Percentiles rank a stretch among this genome's conserved stretches.
Evolutionary conservation across 1,140 invertebrate genomes (phyloP).

Genomic region (Oncopodura yosiiana): DNA sequence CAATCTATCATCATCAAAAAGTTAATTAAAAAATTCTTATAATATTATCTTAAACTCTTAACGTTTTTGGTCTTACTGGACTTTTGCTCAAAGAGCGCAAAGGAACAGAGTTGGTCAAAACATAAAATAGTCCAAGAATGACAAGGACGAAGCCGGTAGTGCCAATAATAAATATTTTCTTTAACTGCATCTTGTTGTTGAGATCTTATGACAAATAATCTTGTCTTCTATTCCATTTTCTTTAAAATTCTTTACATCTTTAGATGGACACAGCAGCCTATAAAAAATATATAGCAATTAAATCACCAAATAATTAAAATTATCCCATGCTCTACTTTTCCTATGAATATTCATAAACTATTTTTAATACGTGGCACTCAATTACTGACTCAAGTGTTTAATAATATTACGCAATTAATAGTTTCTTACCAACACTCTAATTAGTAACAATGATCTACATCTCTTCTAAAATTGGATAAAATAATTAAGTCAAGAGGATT

Average conservation of each 20-base stretch:
- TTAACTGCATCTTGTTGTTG: slow-evolving; percentile 22
- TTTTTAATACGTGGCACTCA: neutral
- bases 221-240: neutral
- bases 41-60: neutral
- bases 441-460: neutral
- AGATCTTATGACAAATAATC: neutral
- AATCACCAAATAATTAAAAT: neutral
- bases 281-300: neutral
- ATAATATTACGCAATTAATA: neutral
- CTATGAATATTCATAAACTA: neutral
- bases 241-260: neutral
- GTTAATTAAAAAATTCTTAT: neutral
- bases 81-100: slow-evolving; percentile 4
- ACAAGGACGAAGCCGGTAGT: slow-evolving; percentile 29
- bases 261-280: too few species aligned
- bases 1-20: slow-evolving; percentile 15
- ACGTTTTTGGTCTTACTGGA: slow-evolving; percentile 1
- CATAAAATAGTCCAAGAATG: slow-evolving; percentile 30
- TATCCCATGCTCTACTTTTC: neutral
- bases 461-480: neutral
- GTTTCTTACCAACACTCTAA: neutral
- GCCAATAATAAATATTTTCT: slow-evolving; percentile 30
- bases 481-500: neutral
- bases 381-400: neutral
- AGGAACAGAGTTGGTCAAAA: slow-evolving; percentile 22